Evolutionary conservation across 2,113 vertebrate genomes (phyloP).

Genomic region (Apodemus speciosus): DNA sequence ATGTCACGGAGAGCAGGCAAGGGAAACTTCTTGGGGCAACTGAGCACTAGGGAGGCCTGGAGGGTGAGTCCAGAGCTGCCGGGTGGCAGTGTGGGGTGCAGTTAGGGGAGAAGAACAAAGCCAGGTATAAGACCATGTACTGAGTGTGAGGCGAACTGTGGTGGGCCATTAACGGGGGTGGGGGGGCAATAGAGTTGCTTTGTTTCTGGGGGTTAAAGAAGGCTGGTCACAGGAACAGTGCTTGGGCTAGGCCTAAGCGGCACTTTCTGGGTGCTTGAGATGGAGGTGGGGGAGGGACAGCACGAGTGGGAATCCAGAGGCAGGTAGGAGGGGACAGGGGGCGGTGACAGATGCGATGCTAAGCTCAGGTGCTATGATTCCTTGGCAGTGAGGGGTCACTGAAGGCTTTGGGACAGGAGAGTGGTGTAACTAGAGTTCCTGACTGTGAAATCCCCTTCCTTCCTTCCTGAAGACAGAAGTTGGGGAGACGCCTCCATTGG

Average conservation of each 20-base stretch:
- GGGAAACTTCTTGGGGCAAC: background rate
- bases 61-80: background rate
- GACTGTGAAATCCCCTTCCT: background rate
- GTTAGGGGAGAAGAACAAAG: background rate
- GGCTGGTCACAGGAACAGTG: background rate
- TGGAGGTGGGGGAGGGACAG: background rate
- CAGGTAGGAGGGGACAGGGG: background rate
- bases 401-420: background rate
- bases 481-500: no score
- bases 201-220: background rate
- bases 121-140: background rate
- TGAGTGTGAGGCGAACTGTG: background rate
- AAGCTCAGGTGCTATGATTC: background rate
- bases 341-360: background rate
- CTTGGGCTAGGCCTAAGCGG: background rate
- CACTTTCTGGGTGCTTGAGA: background rate
- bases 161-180: background rate
- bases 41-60: constrained; percentile 1
- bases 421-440: background rate
- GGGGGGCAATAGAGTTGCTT: background rate
- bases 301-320: background rate
- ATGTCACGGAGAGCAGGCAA: background rate
- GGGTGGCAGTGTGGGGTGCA: background rate
- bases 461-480: background rate
- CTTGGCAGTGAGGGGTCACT: background rate